Evolutionary conservation across 1,140 invertebrate species (phyloP), one percentile per base, ranked within the genome.

Genomic region (Hyles euphorbiae): DNA sequence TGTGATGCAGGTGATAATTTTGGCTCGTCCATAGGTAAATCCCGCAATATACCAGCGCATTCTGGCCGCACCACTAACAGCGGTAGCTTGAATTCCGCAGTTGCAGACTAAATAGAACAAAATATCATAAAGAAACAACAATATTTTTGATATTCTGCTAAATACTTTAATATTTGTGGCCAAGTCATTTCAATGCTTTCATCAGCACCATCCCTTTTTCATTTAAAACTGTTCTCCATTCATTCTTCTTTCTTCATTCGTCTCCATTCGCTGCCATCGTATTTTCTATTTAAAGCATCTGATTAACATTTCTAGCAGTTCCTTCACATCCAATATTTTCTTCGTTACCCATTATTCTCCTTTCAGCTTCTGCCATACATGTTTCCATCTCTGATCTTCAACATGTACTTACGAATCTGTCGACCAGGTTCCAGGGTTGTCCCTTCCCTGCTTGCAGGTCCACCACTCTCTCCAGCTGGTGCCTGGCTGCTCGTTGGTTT

Each of bases 31-130:
- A 90, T 77, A 3, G 90, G 83, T 46, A 92, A 73, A 68, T 91
- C 90, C 53, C 90, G 88, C 63, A 91, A 83, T 47, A 93, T 88
- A 5, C 91, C 92, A 4, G 90, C 90, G 63, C 90, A 91, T 81
- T 94, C 92, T 10, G 92, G 92, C 44, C 92, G 86, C 0, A 94
- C 93, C 11, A 90, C 81, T 1, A 93, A 75, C 53, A 95, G 67
- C 0, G 93, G 94, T 7, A 94, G 73, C 67, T 92, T 92, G 74
- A 93, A 94, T 58, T 92, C 84, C 32, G 90, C 92, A 63, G 91
- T 90, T 1, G 91, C 89, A 32, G 93, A 81, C 93, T 94, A 67
- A 22, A 56, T n/a, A 33, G n/a, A 48, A 34, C 8, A 40, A 40
- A 40, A 40, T 40, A 40, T 5, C 36, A 40, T 40, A 5, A 40